Evolutionary conservation across 2,888 invertebrate genomes (phyloP), one percentile per base, ranked within the genome.

Genomic region (Spodoptera exigua): DNA sequence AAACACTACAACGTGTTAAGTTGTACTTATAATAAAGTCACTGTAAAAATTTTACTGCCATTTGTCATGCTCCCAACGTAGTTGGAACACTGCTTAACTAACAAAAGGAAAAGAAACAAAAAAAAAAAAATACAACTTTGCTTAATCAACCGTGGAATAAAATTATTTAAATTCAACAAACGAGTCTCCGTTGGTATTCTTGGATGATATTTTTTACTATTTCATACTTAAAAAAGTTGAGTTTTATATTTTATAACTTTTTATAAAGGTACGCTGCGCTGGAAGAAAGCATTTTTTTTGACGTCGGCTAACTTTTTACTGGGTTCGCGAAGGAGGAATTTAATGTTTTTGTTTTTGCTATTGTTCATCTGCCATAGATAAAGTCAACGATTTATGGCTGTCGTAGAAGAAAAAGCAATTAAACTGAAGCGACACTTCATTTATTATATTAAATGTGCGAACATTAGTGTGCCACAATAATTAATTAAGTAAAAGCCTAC

Each of bases 281-380:
- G 54, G 54, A 58, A 59, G 66, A 59, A 59, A 59, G 39, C 43
- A 46, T 34, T 52, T 49, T 27, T 43, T 11, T 46, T 49, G 52
- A 57, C 49, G 60, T 32, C 36, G 27, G 40, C 18, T 39, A 77
- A 70, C 54, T 56, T 78, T 70, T 80, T 77, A 73, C 46, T 51
- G 58, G 52, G 57, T 70, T 61, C 66, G 48, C 58, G 65, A 64
- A 65, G 73, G 72, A 79, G 82, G 77, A 84, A 83, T 83, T 74
- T 81, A 84, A 81, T 74, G 80, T 78, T 83, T 79, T 72, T 69
- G 63, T 67, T 78, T 64, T 66, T 60, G 61, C 63, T 74, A 75
- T 79, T 77, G 70, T 73, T 75, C 35, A 52, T 45, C 32, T 37
- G 10, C 17, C 39, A 48, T 48, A 21, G 39, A 21, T 34, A 32